Conservation (phyloP, 1,140 invertebrate genomes). For the Melitaea cinxia region DNA sequence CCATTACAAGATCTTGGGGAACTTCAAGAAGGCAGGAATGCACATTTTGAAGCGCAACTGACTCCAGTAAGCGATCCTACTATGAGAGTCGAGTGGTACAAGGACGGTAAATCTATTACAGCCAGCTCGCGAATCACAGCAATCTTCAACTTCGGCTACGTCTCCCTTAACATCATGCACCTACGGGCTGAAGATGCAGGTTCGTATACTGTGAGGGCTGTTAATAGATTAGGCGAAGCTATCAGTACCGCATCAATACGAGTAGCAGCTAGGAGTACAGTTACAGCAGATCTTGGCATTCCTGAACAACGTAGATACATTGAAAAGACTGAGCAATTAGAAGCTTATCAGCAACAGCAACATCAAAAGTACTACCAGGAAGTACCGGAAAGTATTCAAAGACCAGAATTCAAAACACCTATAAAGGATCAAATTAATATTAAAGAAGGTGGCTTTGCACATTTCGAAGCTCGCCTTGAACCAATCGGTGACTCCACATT, state of each 20-base stretch:
- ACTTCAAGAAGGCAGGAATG: conserved; percentile 94
- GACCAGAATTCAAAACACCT: conserved; percentile 95
- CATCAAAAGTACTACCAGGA: conserved; percentile 90
- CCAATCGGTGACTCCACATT: conserved; percentile 96
- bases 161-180: conserved; percentile 98
- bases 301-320: conserved; percentile 96
- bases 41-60: conserved; percentile 97
- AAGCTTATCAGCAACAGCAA: conserved; percentile 92
- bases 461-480: conserved; percentile 97
- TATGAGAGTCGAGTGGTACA: conserved; percentile 99
- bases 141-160: conserved; percentile 99
- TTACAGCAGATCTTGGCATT: conserved; percentile 93
- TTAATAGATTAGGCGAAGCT: conserved; percentile 93
- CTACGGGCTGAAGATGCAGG: conserved; percentile 96
- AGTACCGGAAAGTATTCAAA: conserved; percentile 88
- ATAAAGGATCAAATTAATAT: conserved; percentile 94
- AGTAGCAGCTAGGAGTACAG: conserved; percentile 89
- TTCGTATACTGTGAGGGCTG: conserved; percentile 94
- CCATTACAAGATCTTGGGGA: conserved; percentile 93
- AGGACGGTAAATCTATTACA: conserved; percentile 96
- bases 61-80: conserved; percentile 97
- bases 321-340: conserved; percentile 95
- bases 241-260: conserved; percentile 90
- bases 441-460: conserved; percentile 96
- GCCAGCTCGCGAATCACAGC: conserved; percentile 97